phyloP scores from a whole-genome alignment of 92 coral and sea anemone species.

The Diadumene lineata region DNA sequence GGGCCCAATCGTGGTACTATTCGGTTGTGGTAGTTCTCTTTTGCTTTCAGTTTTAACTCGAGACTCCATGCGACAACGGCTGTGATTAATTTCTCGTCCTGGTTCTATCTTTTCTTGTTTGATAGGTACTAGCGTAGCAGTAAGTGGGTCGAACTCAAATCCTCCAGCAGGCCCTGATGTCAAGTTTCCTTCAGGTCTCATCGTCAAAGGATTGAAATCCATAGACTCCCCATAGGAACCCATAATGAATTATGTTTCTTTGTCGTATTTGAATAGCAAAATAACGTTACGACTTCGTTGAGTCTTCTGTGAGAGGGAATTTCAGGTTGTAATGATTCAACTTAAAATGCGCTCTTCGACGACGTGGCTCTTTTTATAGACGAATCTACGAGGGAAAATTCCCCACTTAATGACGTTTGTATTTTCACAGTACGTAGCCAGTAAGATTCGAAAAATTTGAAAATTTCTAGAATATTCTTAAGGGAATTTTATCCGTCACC shows the following conservation, averaged over 20 bases:
- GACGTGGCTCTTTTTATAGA: not conserved
- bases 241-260: not conserved
- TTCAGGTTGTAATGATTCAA: too few species aligned
- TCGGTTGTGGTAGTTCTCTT: too few species aligned
- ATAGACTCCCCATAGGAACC: not conserved
- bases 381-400: not conserved
- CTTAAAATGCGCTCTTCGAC: too few species aligned
- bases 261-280: not conserved
- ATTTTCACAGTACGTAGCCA: not conserved
- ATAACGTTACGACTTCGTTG: too few species aligned
- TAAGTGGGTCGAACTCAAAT: not conserved
- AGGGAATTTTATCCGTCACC: too few species aligned
- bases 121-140: not conserved
- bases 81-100: too few species aligned
- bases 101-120: not conserved
- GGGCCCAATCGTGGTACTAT: too few species aligned
- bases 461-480: not conserved
- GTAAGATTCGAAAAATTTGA: not conserved
- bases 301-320: too few species aligned
- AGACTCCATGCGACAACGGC: too few species aligned
- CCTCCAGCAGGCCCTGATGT: too few species aligned
- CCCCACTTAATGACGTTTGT: not conserved
- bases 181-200: not conserved
- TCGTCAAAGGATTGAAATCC: not conserved
- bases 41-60: too few species aligned